Percentiles rank a stretch among this genome's conserved stretches.
Evolutionary conservation across 2,888 invertebrate genomes (phyloP).

Genomic region (Dicranocentrus wangi): DNA sequence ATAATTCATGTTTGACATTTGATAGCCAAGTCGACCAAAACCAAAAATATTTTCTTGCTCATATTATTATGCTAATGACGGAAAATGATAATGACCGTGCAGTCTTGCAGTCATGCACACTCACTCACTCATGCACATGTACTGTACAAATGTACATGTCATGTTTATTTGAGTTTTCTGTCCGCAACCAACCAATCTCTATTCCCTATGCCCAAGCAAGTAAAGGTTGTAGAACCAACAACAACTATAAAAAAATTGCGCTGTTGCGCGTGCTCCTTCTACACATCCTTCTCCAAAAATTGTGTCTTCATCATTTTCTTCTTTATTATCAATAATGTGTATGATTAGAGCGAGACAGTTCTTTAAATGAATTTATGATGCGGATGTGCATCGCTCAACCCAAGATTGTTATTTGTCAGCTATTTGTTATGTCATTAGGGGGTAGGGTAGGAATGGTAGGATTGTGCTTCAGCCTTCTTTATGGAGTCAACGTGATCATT

Average conservation of each 20-base stretch:
- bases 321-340: conserved; percentile 3
- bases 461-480: not conserved
- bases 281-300: conserved; percentile 1
- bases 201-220: no score
- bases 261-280: conserved; percentile 44
- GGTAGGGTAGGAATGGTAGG: not conserved
- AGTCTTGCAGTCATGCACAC: conserved; percentile 32
- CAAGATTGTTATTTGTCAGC: not conserved
- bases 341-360: not conserved
- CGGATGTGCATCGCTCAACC: conserved; percentile 46
- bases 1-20: conserved; percentile 28
- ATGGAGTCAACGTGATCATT: not conserved
- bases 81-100: conserved; percentile 56
- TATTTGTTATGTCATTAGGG: conserved; percentile 18
- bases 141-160: no score
- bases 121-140: no score
- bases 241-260: conserved; percentile 21
- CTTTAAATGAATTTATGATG: conserved; percentile 47
- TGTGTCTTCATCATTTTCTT: conserved; percentile 12
- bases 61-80: conserved; percentile 57
- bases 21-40: no score
- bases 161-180: no score
- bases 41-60: no score
- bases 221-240: no score
- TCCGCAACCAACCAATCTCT: no score